A percentile compares a stretch with the other conserved stretches of the same genome.
Conservation (phyloP, 2,797 vertebrate genomes). For the Momotus momota region DNA sequence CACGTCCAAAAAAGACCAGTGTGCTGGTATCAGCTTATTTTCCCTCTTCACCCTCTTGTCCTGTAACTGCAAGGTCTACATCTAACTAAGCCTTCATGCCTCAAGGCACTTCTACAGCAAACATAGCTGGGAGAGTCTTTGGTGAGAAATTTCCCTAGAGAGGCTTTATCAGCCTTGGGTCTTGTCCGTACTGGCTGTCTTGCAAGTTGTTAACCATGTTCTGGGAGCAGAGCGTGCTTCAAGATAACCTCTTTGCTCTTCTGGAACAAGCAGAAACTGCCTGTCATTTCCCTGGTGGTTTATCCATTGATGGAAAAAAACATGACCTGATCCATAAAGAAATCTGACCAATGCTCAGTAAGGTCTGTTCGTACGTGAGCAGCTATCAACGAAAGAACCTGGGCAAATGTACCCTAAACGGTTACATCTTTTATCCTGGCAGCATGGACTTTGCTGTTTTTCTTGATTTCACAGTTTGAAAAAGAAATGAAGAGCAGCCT, state of each 20-base stretch:
- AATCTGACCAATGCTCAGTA: background rate
- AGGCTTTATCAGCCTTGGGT: background rate
- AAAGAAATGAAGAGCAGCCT: background rate
- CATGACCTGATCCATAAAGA: background rate
- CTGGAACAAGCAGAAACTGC: background rate
- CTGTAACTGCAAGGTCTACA: background rate
- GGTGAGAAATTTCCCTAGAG: background rate
- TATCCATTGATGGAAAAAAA: background rate
- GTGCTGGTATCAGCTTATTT: background rate
- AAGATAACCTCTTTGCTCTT: background rate
- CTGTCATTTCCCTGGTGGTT: background rate
- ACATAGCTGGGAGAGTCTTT: background rate
- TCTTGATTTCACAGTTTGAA: background rate
- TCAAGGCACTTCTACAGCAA: background rate
- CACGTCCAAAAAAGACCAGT: background rate
- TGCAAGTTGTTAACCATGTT: background rate
- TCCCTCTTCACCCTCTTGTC: background rate
- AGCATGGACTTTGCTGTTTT: background rate
- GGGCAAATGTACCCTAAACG: background rate
- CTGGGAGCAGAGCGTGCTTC: background rate
- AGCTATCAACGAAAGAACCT: rapidly evolving
- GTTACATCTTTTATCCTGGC: background rate
- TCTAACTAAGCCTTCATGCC: background rate
- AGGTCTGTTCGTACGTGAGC: background rate
- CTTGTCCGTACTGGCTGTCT: background rate